Evolutionary conservation across 2,888 invertebrate genomes (phyloP).

Genomic region (Troides helena): DNA sequence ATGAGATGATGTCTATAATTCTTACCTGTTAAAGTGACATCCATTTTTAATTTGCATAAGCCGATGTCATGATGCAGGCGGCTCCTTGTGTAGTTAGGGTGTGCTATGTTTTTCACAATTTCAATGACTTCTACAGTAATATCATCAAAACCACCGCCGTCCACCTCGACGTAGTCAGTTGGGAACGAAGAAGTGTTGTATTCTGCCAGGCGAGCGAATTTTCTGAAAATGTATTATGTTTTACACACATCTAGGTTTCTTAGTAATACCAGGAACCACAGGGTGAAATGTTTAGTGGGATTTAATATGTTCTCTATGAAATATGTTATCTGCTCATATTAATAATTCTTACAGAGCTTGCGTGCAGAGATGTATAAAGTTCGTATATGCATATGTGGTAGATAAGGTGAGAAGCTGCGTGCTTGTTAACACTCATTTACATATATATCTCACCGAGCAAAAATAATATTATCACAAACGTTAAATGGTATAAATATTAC

Average conservation of each 20-base stretch:
- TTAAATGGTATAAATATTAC: too few species aligned
- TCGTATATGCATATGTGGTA: too few species aligned
- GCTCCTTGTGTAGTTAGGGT: constrained; percentile 39
- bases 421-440: too few species aligned
- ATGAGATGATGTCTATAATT: not conserved
- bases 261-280: not conserved
- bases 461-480: too few species aligned
- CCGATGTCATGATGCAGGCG: constrained; percentile 56
- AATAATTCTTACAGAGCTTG: too few species aligned
- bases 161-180: constrained; percentile 47
- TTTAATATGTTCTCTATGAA: too few species aligned
- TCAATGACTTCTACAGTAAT: constrained; percentile 51
- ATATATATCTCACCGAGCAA: too few species aligned
- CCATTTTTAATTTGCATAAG: constrained; percentile 53
- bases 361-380: too few species aligned
- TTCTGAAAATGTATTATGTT: constrained; percentile 31
- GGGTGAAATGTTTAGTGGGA: too few species aligned
- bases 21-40: constrained; percentile 54
- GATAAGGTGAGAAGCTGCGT: too few species aligned
- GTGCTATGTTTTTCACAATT: constrained; percentile 47
- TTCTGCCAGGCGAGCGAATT: constrained; percentile 41
- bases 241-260: not conserved
- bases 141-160: constrained; percentile 47
- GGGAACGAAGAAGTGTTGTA: constrained; percentile 50
- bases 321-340: too few species aligned